Conservation (phyloP, 2,888 invertebrate species). For the Drosophila meridionalis region DNA sequence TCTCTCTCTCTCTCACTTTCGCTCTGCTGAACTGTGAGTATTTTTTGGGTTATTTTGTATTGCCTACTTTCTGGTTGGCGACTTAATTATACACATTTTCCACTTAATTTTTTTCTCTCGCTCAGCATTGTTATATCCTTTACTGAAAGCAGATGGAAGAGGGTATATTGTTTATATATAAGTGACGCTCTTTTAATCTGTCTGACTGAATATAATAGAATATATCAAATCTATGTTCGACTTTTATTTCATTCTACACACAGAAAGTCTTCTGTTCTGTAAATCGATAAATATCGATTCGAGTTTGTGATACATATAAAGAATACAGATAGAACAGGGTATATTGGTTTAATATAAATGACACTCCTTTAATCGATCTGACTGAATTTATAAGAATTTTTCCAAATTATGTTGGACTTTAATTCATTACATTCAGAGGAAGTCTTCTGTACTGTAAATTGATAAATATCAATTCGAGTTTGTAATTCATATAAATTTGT, state of each 20-base stretch:
- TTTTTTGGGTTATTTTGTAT: constrained; percentile 45
- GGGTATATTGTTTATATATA: neutral
- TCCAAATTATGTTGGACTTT: too few species aligned
- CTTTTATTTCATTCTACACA: neutral
- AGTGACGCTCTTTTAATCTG: neutral
- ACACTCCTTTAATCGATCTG: too few species aligned
- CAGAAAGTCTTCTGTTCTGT: neutral
- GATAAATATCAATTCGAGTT: too few species aligned
- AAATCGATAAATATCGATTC: neutral
- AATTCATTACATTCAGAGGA: too few species aligned
- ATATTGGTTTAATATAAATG: neutral
- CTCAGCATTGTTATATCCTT: constrained; percentile 8
- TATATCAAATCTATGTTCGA: too few species aligned
- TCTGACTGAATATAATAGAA: neutral
- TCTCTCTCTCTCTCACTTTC: neutral
- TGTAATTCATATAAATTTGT: too few species aligned
- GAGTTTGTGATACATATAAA: too few species aligned
- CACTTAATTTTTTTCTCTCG: constrained; percentile 60
- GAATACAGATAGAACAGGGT: neutral
- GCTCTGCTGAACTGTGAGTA: constrained; percentile 12
- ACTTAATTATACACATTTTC: constrained; percentile 76
- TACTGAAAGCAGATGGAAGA: neutral
- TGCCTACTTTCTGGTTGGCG: constrained; percentile 66
- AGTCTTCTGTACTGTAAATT: too few species aligned
- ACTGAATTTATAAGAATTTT: too few species aligned